These are phyloP conservation scores for Zosterops borbonicus DNA, from an alignment of 2,113 vertebrate species.

Conservation along the genomic window DNA sequence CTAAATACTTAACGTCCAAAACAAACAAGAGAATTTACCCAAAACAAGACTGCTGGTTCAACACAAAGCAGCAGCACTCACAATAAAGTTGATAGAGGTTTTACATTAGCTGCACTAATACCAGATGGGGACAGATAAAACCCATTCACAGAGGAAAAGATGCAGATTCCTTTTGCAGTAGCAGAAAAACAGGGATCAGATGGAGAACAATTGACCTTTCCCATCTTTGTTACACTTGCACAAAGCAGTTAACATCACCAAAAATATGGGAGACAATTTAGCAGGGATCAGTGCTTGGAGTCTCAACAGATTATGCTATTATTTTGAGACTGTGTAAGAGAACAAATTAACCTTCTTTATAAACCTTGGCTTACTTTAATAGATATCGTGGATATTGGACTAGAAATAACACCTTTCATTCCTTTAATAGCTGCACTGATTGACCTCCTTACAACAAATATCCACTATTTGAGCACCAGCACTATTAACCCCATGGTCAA, in stretches of 20 bases:
- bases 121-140: not conserved
- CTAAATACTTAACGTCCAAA: slow-evolving; percentile 45
- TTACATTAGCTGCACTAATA: not conserved
- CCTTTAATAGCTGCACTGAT: not conserved
- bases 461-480: not conserved
- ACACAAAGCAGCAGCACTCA: not conserved
- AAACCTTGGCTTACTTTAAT: slow-evolving; percentile 16
- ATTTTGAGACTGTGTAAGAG: slow-evolving; percentile 2
- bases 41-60: slow-evolving; percentile 2
- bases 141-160: not conserved
- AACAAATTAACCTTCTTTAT: slow-evolving; percentile 30
- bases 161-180: not conserved
- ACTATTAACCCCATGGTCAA: not conserved
- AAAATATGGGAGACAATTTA: not conserved
- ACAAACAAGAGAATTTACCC: not conserved
- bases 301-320: not conserved
- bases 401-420: not conserved
- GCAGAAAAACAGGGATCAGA: not conserved
- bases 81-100: not conserved
- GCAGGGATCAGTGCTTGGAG: not conserved
- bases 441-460: not conserved
- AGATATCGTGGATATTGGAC: not conserved
- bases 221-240: not conserved
- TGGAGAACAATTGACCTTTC: not conserved
- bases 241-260: not conserved